Percentiles rank a stretch among this genome's conserved stretches.
Conservation (phyloP, 2,797 vertebrate genomes). For the Clarias fuscus region DNA sequence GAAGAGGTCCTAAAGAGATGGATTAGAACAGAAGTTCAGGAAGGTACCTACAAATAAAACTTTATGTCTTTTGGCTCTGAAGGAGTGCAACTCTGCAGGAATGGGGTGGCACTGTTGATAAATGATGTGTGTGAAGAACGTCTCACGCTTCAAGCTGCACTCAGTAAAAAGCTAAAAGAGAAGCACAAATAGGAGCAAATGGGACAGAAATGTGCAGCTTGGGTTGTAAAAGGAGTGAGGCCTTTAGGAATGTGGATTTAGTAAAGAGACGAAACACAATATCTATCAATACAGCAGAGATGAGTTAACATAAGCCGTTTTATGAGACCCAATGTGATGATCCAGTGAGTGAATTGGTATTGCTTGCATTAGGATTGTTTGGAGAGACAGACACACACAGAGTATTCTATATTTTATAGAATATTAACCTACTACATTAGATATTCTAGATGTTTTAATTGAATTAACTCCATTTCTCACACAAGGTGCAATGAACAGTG, state of each 20-base stretch:
- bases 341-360: constrained; percentile 19
- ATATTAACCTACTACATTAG: neutral
- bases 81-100: neutral
- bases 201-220: constrained; percentile 25
- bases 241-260: constrained; percentile 28
- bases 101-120: constrained; percentile 34
- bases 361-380: neutral
- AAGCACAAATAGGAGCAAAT: constrained; percentile 34
- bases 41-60: constrained; percentile 46
- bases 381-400: neutral
- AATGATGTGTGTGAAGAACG: constrained; percentile 32
- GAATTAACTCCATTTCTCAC: neutral
- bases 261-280: constrained; percentile 31
- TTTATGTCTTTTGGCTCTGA: constrained; percentile 46
- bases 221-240: constrained; percentile 22
- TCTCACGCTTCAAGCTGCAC: constrained; percentile 9
- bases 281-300: constrained; percentile 28
- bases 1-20: constrained; percentile 29
- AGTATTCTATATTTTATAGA: neutral
- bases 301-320: constrained; percentile 25
- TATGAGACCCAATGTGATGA: constrained; percentile 10
- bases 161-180: constrained; percentile 22
- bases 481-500: neutral
- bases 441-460: neutral
- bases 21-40: constrained; percentile 42